phyloP scores from a whole-genome alignment of 2,113 vertebrate genomes.

The Vulpes lagopus region DNA sequence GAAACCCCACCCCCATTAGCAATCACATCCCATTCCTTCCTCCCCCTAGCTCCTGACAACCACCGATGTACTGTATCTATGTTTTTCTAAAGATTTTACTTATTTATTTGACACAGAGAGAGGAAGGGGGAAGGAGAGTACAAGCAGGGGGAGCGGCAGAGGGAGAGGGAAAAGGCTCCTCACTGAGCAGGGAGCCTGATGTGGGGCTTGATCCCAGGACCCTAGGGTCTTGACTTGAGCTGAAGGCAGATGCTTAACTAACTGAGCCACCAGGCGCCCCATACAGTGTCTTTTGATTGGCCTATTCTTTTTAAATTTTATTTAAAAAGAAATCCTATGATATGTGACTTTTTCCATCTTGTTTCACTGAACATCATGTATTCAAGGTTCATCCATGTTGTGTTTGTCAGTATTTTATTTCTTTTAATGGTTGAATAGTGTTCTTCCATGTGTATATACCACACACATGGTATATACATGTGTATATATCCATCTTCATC shows the following conservation, averaged over 20 bases:
- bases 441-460: neutral
- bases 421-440: constrained; percentile 13
- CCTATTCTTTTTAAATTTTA: neutral
- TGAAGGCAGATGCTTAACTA: too few relatives aligned
- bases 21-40: neutral
- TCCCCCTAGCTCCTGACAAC: neutral
- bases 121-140: too few relatives aligned
- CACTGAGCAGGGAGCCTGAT: too few relatives aligned
- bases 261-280: too few relatives aligned
- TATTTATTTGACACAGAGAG: too few relatives aligned
- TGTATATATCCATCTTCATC: too few relatives aligned
- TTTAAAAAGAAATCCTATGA: neutral
- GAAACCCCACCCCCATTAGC: neutral
- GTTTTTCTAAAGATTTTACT: too few relatives aligned
- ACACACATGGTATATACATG: too few relatives aligned
- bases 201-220: too few relatives aligned
- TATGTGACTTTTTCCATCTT: neutral
- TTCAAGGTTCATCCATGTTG: neutral
- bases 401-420: constrained; percentile 30
- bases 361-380: constrained; percentile 4
- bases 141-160: too few relatives aligned
- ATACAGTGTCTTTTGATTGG: constrained; percentile 4
- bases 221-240: too few relatives aligned
- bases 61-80: constrained; percentile 4
- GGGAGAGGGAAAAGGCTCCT: too few relatives aligned